Percentiles rank a stretch among this genome's conserved stretches.
Evolutionary conservation across 37 sponge, comb jelly and placozoan species (phyloP).

Genomic region (Oopsacas minuta): DNA sequence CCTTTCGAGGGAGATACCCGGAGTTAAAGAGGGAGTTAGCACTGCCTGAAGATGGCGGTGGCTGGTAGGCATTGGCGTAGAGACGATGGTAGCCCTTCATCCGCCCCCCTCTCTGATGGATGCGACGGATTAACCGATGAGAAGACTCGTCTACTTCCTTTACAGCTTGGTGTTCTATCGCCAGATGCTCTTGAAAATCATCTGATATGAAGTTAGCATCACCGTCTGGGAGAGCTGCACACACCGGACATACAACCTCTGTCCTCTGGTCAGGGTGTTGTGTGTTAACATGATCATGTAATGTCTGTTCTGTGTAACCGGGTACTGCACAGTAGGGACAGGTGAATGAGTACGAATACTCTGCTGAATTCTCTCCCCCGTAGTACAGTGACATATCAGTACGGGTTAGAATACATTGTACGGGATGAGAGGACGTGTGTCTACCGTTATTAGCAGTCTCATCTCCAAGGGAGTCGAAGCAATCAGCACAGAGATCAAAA

Average conservation of each 20-base stretch:
- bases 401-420: conserved; percentile 85
- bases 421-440: conserved; percentile 57
- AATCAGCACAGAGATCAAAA: conserved; percentile 77
- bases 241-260: conserved; percentile 66
- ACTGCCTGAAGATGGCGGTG: not conserved
- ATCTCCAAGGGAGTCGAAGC: conserved; percentile 45
- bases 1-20: not conserved
- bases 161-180: conserved; percentile 44
- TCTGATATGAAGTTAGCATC: conserved; percentile 67
- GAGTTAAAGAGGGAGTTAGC: not conserved
- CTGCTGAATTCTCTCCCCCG: conserved; percentile 58
- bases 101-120: not conserved
- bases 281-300: conserved; percentile 64
- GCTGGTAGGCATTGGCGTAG: not conserved
- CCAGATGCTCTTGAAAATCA: conserved; percentile 65
- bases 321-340: conserved; percentile 69
- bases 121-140: not conserved
- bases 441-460: conserved; percentile 41
- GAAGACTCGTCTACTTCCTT: not conserved
- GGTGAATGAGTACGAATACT: conserved; percentile 65
- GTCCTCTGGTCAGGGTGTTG: conserved; percentile 42
- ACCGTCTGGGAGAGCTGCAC: conserved; percentile 62
- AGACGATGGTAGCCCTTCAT: conserved; percentile 15
- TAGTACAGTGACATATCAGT: conserved; percentile 60
- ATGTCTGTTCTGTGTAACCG: conserved; percentile 62